These are phyloP conservation scores for Pomatorhinus ruficollis DNA, from an alignment of 2,113 vertebrate genomes.

Conservation along the genomic window DNA sequence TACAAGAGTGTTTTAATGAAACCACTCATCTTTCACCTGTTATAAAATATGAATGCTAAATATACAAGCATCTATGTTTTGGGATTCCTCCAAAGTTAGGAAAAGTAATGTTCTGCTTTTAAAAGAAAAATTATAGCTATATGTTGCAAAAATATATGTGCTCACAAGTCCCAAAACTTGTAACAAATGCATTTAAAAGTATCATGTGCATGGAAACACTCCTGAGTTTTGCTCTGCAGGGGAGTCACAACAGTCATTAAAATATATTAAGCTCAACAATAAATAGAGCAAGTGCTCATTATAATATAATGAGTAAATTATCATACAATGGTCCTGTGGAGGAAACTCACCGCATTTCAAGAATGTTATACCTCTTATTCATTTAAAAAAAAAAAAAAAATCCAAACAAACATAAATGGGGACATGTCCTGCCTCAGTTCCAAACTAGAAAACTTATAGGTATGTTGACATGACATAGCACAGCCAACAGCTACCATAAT, in stretches of 20 bases:
- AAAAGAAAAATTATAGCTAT: background rate
- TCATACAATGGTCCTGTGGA: background rate
- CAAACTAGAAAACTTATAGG: background rate
- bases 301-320: constrained; percentile 51
- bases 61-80: background rate
- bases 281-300: constrained; percentile 40
- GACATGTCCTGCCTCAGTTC: background rate
- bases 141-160: background rate
- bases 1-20: background rate
- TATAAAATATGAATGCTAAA: background rate
- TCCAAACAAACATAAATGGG: background rate
- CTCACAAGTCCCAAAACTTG: background rate
- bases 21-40: background rate
- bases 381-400: background rate
- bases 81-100: background rate
- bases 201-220: background rate
- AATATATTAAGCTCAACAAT: constrained; percentile 39
- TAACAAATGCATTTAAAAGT: background rate
- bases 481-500: background rate
- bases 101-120: background rate
- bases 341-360: background rate
- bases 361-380: background rate
- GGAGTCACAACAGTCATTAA: constrained; percentile 45
- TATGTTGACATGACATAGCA: background rate
- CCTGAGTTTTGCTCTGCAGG: background rate